A percentile compares a stretch with the other conserved stretches of the same genome.
Evolutionary conservation across 2,888 invertebrate species (phyloP).

Genomic region (Leptopilina syphax): DNA sequence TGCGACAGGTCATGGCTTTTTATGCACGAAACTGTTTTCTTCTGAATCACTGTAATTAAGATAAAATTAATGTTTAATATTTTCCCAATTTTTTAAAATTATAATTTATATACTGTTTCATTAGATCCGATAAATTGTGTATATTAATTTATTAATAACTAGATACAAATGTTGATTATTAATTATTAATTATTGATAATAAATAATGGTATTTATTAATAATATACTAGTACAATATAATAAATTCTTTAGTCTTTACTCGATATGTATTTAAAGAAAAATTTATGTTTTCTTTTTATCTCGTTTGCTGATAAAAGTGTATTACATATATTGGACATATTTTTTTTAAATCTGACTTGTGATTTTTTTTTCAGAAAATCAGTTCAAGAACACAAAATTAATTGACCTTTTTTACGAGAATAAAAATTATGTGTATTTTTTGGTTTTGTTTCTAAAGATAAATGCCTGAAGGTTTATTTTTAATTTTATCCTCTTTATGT

Average conservation of each 20-base stretch:
- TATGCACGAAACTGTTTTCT: slow-evolving; percentile 39
- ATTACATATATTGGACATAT: background rate
- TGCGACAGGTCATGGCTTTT: slow-evolving; percentile 70
- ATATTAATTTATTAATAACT: too few relatives aligned
- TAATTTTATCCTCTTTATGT: background rate
- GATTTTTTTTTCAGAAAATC: background rate
- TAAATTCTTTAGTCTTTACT: too few relatives aligned
- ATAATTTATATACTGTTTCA: background rate
- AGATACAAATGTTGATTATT: too few relatives aligned
- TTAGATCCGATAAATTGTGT: too few relatives aligned
- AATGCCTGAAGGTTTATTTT: background rate
- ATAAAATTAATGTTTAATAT: too few relatives aligned
- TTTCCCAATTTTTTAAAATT: background rate
- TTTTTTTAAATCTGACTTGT: background rate
- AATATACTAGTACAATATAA: too few relatives aligned
- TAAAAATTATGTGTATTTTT: background rate
- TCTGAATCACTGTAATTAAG: background rate
- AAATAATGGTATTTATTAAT: too few relatives aligned
- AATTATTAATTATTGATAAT: too few relatives aligned
- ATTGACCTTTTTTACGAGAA: background rate
- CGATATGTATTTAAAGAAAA: background rate
- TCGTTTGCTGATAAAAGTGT: background rate
- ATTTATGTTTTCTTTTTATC: background rate
- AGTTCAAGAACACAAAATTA: background rate
- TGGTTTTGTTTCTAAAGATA: background rate